Evolutionary conservation across 2,888 invertebrate species (phyloP), one percentile per base, ranked within the genome.

Genomic region (Asteroscopus sphinx): DNA sequence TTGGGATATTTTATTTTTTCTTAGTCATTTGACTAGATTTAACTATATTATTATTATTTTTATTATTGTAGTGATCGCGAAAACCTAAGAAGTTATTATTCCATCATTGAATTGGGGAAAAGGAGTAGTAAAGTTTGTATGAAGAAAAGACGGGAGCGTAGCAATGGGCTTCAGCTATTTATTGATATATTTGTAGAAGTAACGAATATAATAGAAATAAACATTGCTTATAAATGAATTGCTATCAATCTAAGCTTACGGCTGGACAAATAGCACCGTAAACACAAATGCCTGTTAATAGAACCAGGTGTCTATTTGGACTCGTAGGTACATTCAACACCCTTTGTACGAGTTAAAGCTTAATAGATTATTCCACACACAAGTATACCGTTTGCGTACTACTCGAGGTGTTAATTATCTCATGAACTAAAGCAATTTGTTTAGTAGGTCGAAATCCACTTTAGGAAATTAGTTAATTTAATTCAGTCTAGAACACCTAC

Each of bases 281-380:
- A 48, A 68, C n/a, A n/a, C n/a, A n/a, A n/a, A n/a, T n/a, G 47
- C 42, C 25, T n/a, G 42, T 30, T 64, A 45, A 55, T 54, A 65
- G 48, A 64, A 65, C 54, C 65, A 70, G 65, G 70, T 69, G 55
- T 64, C 55, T 45, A 54, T 48, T 53, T 70, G 70, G 54, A 49
- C 55, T 54, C 47, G 32, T 13, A 54, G 36, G 54, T 44, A 65
- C n/a, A 48, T 54, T 30, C 65, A 13, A 55, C 65, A 49, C 48
- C 47, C 69, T 65, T 64, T 53, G 56, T 54, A 33, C 64, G 26
- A 48, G 47, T 69, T 64, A 32, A 42, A 32, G 16, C 32, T 42
- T 30, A 70, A 65, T 70, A 49, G 65, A 69, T 69, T 65, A 54
- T 69, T 69, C 41, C 41, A 63, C 65, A 63, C 56, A 70, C 64